Percentiles rank a stretch among this genome's conserved stretches.
Conservation (phyloP, 2,797 vertebrate species). For the Geotrypetes seraphini region DNA sequence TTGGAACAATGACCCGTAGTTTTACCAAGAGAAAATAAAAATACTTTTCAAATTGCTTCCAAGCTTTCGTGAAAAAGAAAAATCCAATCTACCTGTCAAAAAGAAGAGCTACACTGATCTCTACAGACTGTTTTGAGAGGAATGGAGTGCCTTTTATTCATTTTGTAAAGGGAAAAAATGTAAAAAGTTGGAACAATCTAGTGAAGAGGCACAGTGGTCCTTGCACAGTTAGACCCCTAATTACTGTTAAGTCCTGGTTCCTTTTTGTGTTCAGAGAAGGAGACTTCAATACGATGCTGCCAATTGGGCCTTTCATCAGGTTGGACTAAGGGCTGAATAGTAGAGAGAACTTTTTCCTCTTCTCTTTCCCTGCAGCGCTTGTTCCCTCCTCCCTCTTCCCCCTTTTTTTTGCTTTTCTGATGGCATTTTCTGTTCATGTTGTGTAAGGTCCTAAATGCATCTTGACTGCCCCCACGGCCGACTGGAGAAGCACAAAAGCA, state of each 20-base stretch:
- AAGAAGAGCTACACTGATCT: constrained; percentile 7
- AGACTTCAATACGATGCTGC: constrained; percentile 41
- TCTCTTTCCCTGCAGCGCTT: constrained; percentile 10
- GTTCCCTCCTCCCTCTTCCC: constrained; percentile 17
- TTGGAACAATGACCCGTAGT: background rate
- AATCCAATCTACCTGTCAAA: constrained; percentile 45
- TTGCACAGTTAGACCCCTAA: constrained; percentile 60
- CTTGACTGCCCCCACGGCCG: constrained; percentile 87
- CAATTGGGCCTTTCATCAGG: constrained; percentile 55
- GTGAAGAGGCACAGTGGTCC: constrained; percentile 40
- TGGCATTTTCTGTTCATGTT: constrained; percentile 79
- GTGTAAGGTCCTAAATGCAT: constrained; percentile 82
- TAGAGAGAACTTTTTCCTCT: constrained; percentile 10
- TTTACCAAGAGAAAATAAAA: constrained; percentile 10
- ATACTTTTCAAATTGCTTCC: constrained; percentile 10
- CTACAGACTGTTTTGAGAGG: background rate
- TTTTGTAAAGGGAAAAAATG: constrained; percentile 18
- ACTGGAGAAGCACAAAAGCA: constrained; percentile 87
- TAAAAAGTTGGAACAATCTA: constrained; percentile 38
- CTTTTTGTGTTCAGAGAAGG: constrained; percentile 45
- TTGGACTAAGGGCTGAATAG: constrained; percentile 46
- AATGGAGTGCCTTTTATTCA: background rate
- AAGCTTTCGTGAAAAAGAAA: constrained; percentile 22
- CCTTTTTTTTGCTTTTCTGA: constrained; percentile 68
- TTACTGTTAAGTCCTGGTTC: constrained; percentile 51